Evolutionary conservation across 2,113 vertebrate genomes (phyloP).

Genomic region (Bombycilla garrulus): DNA sequence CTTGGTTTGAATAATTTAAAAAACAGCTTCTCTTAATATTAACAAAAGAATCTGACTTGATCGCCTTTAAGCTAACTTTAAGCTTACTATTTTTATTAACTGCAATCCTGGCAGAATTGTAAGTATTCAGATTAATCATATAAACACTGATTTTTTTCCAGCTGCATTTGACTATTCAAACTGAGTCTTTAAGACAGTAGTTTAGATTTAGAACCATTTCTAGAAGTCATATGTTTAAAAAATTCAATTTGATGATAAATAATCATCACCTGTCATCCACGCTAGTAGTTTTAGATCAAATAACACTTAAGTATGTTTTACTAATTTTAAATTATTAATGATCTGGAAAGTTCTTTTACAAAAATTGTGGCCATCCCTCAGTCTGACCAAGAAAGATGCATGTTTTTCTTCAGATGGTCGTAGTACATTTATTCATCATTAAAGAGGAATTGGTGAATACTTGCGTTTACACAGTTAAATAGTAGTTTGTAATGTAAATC

Average conservation of each 20-base stretch:
- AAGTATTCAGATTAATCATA: not conserved
- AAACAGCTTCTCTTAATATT: not conserved
- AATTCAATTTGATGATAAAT: not conserved
- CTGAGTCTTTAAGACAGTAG: not conserved
- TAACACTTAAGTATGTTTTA: not conserved
- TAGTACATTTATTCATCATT: not conserved
- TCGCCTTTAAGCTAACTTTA: not conserved
- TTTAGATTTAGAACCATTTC: not conserved
- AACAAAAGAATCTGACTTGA: not conserved
- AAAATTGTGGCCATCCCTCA: not conserved
- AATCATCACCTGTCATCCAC: not conserved
- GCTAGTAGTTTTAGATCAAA: not conserved
- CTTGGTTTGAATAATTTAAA: constrained; percentile 20
- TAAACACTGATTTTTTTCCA: not conserved
- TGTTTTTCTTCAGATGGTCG: not conserved
- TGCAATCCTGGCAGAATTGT: not conserved
- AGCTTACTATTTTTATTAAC: not conserved
- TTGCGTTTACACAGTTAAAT: not conserved
- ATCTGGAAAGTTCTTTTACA: not conserved
- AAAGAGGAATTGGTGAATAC: not conserved
- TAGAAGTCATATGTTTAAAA: not conserved
- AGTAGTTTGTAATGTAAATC: not conserved
- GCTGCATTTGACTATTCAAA: not conserved
- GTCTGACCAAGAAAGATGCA: not conserved
- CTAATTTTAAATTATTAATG: not conserved